Evolutionary conservation across 2,113 vertebrate genomes (phyloP), one percentile per base, ranked within the genome.

Genomic region (Zosterops hypoxanthus): DNA sequence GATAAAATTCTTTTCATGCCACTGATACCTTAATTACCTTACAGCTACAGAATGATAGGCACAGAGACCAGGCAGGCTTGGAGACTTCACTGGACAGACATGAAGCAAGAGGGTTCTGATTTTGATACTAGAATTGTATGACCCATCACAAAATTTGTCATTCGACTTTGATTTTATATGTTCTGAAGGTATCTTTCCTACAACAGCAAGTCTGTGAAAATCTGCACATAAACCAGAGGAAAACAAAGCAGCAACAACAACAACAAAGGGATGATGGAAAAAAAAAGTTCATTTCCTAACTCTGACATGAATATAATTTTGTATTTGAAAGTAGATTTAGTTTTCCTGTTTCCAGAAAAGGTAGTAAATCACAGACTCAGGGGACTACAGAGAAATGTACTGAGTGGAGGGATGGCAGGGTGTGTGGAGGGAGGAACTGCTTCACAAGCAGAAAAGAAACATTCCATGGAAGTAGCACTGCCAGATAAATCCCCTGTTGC

Each of bases 1-100:
- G 92, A 97, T 94, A 96, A 97, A 95, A 97, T 97, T 94, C 88
- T 97, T 97, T 79, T 88, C 91, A 71, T 97, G 87, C 73, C 95
- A 49, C 83, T 92, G 65, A 75, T 93, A 89, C 83, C 39, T 77
- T 76, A 69, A 90, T 39, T 39, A 39, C 39, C 39, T 39, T 39
- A 39, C 39, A 80, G 47, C 47, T 71, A 52, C 68, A 88, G 24
- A 79, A 77, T 72, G 86, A 71, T 69, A 94, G 47, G n/a, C 73
- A 79, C 0, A 3, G 78, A 80, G 44, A 61, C 28, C 73, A 82
- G 44, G 10, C 50, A 91, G 70, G 42, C 56, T 52, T 65, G 57
- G 20, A 88, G 49, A 49, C 25, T 56, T 94, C 92, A 63, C 77
- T 84, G 44, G 55, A 50, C 3, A 14, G 46, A 83, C 47, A 73